These are phyloP conservation scores for Congeria kusceri DNA, from an alignment of 2,888 invertebrate genomes.

Conservation along the genomic window DNA sequence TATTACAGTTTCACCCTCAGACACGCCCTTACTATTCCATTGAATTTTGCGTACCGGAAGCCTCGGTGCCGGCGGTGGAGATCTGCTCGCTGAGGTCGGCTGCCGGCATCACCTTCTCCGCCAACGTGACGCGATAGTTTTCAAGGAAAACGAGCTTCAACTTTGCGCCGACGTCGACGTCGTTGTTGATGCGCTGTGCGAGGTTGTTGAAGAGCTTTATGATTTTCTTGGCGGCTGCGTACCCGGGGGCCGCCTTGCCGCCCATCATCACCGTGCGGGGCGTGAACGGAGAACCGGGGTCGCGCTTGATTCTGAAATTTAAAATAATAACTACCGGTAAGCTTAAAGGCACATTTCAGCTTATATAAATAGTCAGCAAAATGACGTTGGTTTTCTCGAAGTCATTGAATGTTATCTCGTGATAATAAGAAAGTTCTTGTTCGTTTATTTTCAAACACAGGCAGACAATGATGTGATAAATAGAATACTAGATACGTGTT, in stretches of 20 bases:
- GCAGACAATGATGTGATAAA: no score
- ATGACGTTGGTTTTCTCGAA: no score
- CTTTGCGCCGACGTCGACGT: conserved; percentile 97
- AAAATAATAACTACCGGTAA: no score
- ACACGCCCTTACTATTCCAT: no score
- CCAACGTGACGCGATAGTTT: conserved; percentile 98
- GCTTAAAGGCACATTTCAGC: no score
- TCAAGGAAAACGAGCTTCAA: conserved; percentile 97
- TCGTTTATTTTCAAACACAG: no score
- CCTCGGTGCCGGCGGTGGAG: conserved; percentile 99
- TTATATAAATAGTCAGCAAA: no score
- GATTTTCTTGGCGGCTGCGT: conserved; percentile 98
- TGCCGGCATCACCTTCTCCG: conserved; percentile 99
- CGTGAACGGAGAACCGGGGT: conserved; percentile 93
- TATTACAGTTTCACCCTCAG: no score
- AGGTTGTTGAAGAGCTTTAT: conserved; percentile 95
- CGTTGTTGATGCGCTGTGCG: conserved; percentile 97
- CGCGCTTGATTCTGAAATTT: conserved; percentile 97
- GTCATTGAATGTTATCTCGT: no score
- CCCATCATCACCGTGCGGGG: conserved; percentile 98
- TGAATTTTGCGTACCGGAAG: conserved; percentile 88
- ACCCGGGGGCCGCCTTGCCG: conserved; percentile 96
- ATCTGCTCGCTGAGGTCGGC: conserved; percentile 99
- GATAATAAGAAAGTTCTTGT: no score
- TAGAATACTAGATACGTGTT: no score